Evolutionary conservation across 2,888 invertebrate species (phyloP), one percentile per base, ranked within the genome.

Genomic region (Harpalus rubripes): DNA sequence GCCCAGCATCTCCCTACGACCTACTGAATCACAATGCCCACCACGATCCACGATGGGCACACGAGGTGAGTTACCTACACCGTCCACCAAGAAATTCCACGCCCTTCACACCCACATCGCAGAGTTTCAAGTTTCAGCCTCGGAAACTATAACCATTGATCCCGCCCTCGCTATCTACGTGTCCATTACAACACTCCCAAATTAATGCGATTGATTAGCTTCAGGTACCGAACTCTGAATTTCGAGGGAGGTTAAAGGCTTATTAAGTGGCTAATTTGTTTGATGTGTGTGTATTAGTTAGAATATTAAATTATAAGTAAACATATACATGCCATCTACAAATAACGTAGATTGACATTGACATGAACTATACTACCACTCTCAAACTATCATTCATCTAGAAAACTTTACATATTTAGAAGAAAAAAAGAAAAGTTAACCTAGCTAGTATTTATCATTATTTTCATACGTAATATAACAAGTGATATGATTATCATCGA

Each of bases 11-110:
- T 88, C 91, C 92, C 85, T 93, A 93, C 89, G 92, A 92, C 88
- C 91, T 92, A 88, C 91, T 93, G 78, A 91, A 92, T 86, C 92
- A 92, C 88, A 92, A 92, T 85, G 89, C 92, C 87, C 92, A 93
- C 89, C 91, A 92, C 90, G 92, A 93, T 90, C 91, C 92, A 87
- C 91, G 92, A 90, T 92, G 92, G 89, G 90, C 91, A 86, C 92
- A 92, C 90, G 92, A 92, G 91, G 92, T 92, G 88, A 89, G 86
- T 88, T 1, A 41, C 72, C 72, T 44, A 18, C n/a, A 26, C 41
- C 18, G 12, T 74, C 16, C 12, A 12, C 10, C 32, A 32, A 1
- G 32, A 32, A 6, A 32, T 32, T 32, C 32, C 32, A 32, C 32
- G 0, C 32, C 5, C 32, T 32, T 6, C 32, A 5, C 32, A 4